Evolutionary conservation across 2,113 vertebrate genomes (phyloP).

Genomic region (Anolis carolinensis): DNA sequence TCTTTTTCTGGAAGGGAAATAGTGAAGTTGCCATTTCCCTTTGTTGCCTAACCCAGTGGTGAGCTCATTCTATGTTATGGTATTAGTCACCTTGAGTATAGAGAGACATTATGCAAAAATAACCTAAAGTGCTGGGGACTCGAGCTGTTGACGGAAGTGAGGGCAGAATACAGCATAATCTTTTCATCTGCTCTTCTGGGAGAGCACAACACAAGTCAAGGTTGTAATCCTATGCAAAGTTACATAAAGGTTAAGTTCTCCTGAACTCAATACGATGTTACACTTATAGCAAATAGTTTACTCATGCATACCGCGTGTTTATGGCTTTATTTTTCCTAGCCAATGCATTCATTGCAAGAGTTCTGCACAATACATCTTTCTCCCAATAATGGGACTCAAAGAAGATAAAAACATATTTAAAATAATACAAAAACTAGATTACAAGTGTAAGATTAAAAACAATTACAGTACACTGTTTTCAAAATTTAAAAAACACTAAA

Average conservation of each 20-base stretch:
- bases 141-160: not conserved
- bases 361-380: not conserved
- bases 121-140: not conserved
- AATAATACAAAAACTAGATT: no score
- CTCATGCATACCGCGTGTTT: not conserved
- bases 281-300: not conserved
- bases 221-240: no score
- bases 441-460: no score
- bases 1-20: not conserved
- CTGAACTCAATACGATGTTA: not conserved
- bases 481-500: no score
- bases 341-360: not conserved
- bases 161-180: not conserved
- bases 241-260: not conserved
- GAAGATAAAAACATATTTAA: no score
- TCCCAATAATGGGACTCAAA: no score
- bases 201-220: no score
- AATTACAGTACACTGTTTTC: no score
- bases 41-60: not conserved
- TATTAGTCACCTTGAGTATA: not conserved
- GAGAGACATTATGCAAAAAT: not conserved
- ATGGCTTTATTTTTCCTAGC: not conserved
- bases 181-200: no score
- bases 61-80: not conserved
- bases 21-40: not conserved